phyloP scores from a whole-genome alignment of 2,113 vertebrate genomes.

The Naja naja region DNA sequence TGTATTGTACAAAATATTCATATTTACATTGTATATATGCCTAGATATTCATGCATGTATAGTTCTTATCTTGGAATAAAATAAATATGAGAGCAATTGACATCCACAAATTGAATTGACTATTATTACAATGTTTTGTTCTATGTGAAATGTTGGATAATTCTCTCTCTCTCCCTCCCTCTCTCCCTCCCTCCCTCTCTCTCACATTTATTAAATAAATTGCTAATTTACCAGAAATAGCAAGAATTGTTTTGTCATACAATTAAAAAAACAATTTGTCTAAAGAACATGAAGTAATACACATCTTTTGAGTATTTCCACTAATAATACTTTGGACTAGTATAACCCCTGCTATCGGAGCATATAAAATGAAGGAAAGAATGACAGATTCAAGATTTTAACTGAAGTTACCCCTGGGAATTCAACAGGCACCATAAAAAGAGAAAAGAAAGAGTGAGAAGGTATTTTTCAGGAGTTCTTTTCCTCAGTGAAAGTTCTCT shows the following conservation, averaged over 20 bases:
- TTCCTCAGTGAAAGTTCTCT: slow-evolving; percentile 60
- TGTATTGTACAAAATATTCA: not conserved
- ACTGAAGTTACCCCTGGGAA: slow-evolving; percentile 58
- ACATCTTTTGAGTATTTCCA: slow-evolving; percentile 36
- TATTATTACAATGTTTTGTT: not conserved
- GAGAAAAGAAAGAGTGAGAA: slow-evolving; percentile 59
- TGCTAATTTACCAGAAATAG: slow-evolving; percentile 9
- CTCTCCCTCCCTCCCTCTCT: too few species aligned
- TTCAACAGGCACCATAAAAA: slow-evolving; percentile 37
- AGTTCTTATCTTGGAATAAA: not conserved
- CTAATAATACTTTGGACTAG: slow-evolving; percentile 49
- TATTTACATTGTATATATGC: not conserved
- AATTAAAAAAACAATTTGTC: not conserved
- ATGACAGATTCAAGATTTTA: slow-evolving; percentile 52
- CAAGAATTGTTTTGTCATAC: slow-evolving; percentile 19
- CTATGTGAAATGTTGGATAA: not conserved
- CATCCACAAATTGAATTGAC: not conserved
- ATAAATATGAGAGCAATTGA: not conserved
- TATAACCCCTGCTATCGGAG: slow-evolving; percentile 31
- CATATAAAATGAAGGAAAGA: slow-evolving; percentile 52
- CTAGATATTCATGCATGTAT: not conserved
- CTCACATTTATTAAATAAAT: slow-evolving; percentile 47
- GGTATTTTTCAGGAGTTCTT: slow-evolving; percentile 53
- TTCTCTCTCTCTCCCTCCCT: not conserved
- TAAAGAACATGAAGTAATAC: slow-evolving; percentile 12